These are phyloP conservation scores for Rhizomys pruinosus DNA, from an alignment of 2,113 vertebrate species.

Conservation along the genomic window DNA sequence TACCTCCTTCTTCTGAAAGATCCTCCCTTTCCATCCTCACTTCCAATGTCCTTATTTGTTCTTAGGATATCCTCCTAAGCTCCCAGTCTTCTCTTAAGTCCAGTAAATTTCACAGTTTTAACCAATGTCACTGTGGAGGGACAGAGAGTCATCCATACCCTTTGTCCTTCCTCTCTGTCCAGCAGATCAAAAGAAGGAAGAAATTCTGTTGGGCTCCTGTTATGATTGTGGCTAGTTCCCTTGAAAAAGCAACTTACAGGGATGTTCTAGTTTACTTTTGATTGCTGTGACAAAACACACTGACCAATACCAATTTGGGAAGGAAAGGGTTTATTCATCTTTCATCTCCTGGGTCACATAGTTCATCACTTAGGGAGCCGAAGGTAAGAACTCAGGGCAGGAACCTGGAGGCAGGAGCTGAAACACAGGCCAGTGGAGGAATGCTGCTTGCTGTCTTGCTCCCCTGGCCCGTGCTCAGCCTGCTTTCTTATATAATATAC, in stretches of 20 bases:
- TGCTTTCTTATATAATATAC: too few relatives aligned
- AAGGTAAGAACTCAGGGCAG: too few relatives aligned
- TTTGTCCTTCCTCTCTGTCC: neutral
- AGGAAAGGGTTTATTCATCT: too few relatives aligned
- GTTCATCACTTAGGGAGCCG: too few relatives aligned
- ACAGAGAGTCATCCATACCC: neutral
- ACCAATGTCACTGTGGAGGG: neutral
- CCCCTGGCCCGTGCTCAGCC: too few relatives aligned
- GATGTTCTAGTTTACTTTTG: too few relatives aligned
- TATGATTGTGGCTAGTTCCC: neutral
- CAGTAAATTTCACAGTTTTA: neutral
- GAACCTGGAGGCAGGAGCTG: too few relatives aligned
- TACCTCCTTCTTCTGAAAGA: neutral
- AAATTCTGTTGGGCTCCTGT: neutral
- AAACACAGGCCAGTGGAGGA: too few relatives aligned
- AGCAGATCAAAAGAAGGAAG: neutral
- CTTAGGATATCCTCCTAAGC: neutral
- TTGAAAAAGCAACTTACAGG: neutral
- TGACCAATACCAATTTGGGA: too few relatives aligned
- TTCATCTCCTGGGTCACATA: too few relatives aligned
- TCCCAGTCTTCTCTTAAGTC: neutral
- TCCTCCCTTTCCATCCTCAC: neutral
- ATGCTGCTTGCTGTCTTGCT: too few relatives aligned
- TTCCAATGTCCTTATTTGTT: neutral
- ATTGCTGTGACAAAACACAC: too few relatives aligned